A percentile compares a stretch with the other conserved stretches of the same genome.
Conservation (phyloP, 2,113 vertebrate species). For the Pseudolaguvia tuberculata region DNA sequence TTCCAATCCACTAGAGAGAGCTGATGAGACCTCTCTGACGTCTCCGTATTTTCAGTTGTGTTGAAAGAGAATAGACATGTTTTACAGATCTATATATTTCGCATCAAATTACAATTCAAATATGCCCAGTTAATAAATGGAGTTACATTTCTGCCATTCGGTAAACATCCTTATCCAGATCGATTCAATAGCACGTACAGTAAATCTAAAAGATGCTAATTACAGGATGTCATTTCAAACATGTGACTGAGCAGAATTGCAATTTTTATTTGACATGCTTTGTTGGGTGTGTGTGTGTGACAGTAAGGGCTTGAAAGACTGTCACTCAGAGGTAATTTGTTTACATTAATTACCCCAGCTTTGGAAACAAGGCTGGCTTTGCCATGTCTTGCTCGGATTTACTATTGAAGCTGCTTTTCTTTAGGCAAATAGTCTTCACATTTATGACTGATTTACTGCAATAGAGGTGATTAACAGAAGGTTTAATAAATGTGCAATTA, state of each 20-base stretch:
- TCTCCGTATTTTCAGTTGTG: too few species aligned
- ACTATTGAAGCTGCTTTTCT: neutral
- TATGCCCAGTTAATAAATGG: neutral
- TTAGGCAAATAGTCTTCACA: neutral
- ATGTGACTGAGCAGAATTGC: neutral
- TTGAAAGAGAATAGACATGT: neutral
- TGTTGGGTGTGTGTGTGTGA: neutral
- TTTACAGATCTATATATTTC: neutral
- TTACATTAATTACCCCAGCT: too few species aligned
- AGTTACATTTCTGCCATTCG: neutral
- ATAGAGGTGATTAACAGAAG: too few species aligned
- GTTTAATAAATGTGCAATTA: too few species aligned
- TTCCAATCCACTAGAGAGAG: neutral
- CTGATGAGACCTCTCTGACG: neutral
- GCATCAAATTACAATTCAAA: neutral
- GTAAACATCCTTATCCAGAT: too few species aligned
- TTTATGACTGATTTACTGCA: too few species aligned
- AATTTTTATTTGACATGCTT: neutral
- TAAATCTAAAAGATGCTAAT: neutral
- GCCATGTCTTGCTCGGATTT: neutral
- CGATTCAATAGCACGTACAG: neutral
- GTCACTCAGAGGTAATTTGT: neutral
- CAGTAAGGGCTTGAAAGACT: neutral
- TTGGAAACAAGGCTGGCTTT: neutral
- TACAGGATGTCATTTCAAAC: neutral